phyloP scores from a whole-genome alignment of 2,797 vertebrate genomes.

The Coreius guichenoti region DNA sequence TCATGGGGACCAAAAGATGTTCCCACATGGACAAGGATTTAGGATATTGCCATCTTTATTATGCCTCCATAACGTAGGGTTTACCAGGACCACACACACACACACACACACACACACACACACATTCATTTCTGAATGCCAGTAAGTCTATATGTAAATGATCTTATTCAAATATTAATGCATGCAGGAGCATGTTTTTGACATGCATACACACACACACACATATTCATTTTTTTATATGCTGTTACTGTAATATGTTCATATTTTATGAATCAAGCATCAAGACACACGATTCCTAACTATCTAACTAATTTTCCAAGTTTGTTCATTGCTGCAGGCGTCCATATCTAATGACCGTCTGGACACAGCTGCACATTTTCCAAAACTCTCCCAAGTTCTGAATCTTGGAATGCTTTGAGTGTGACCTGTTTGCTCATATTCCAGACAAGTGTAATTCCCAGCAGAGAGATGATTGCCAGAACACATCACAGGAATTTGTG shows the following conservation, averaged over 20 bases:
- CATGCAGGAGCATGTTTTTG: background rate
- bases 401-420: conserved; percentile 54
- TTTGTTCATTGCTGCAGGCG: conserved; percentile 20
- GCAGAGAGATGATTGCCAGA: conserved; percentile 61
- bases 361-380: conserved; percentile 47
- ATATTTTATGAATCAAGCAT: background rate
- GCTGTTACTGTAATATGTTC: background rate
- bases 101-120: conserved; percentile 40
- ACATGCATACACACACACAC: background rate
- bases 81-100: conserved; percentile 14
- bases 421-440: conserved; percentile 57
- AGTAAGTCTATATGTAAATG: conserved; percentile 26
- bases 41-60: background rate
- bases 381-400: conserved; percentile 43
- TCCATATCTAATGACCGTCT: conserved; percentile 30
- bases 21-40: background rate
- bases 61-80: background rate
- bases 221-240: background rate
- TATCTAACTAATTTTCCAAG: background rate
- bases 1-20: background rate
- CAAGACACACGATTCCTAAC: background rate
- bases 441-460: conserved; percentile 50
- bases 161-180: conserved; percentile 11
- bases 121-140: conserved; percentile 12
- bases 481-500: conserved; percentile 68